Evolutionary conservation across 2,113 vertebrate genomes (phyloP).

Genomic region (Varanus salvator): DNA sequence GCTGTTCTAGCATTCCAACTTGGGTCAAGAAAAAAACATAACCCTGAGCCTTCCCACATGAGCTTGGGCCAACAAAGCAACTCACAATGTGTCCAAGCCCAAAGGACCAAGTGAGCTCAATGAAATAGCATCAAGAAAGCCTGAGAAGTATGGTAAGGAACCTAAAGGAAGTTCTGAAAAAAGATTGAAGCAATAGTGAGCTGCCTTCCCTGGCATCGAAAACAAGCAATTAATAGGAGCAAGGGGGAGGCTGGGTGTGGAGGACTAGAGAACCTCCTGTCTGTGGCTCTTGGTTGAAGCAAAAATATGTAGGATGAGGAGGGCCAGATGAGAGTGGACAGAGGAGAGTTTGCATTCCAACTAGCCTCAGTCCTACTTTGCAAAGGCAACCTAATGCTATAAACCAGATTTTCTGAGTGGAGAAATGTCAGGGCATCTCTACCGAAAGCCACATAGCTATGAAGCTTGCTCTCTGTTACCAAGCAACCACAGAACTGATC

Average conservation of each 20-base stretch:
- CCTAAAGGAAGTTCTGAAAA: background rate
- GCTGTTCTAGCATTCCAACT: background rate
- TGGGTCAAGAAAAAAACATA: slow-evolving; percentile 17
- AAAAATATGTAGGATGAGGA: background rate
- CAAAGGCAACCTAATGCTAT: background rate
- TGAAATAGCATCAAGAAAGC: background rate
- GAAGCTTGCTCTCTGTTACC: background rate
- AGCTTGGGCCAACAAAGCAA: background rate
- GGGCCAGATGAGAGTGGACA: background rate
- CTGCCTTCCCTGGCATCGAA: background rate
- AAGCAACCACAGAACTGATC: background rate
- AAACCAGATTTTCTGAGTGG: background rate
- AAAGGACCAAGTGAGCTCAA: background rate
- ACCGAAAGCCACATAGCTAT: background rate
- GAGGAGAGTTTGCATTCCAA: background rate
- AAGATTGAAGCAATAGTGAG: background rate
- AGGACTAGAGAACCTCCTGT: background rate
- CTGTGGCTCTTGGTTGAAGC: background rate
- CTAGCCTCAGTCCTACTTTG: background rate
- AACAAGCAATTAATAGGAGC: background rate
- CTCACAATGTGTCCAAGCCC: background rate
- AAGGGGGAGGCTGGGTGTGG: background rate
- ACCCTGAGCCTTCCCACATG: slow-evolving; percentile 27
- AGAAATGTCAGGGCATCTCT: background rate
- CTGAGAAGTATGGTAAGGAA: background rate